These are phyloP conservation scores for Pyrrhia umbra DNA, from an alignment of 2,888 invertebrate species.

Conservation along the genomic window DNA sequence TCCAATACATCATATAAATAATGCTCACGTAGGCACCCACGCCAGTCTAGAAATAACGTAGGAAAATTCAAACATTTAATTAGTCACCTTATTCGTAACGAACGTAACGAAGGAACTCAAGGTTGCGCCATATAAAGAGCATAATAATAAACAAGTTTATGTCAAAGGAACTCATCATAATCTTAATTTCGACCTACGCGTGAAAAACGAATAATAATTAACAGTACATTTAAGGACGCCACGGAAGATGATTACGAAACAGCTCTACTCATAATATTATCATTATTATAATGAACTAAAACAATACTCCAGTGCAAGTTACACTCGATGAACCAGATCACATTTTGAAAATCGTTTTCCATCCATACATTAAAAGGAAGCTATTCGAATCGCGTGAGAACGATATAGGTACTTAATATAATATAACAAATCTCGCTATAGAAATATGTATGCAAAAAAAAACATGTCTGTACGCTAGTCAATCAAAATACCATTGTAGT, in stretches of 20 bases:
- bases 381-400: slow-evolving; percentile 32
- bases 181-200: slow-evolving; percentile 84
- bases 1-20: slow-evolving; percentile 68
- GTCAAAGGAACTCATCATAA: slow-evolving; percentile 86
- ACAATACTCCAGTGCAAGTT: neutral
- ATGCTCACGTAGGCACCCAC: slow-evolving; percentile 79
- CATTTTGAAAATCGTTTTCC: slow-evolving; percentile 37
- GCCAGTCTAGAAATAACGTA: slow-evolving; percentile 78
- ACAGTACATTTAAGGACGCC: slow-evolving; percentile 47
- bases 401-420: slow-evolving; percentile 14
- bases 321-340: slow-evolving; percentile 10
- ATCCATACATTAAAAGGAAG: slow-evolving; percentile 41
- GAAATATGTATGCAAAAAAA: slow-evolving; percentile 32
- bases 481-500: slow-evolving; percentile 55
- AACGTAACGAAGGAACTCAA: slow-evolving; percentile 82
- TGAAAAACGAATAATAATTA: slow-evolving; percentile 75
- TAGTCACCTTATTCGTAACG: slow-evolving; percentile 84
- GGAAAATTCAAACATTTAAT: slow-evolving; percentile 87
- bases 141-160: slow-evolving; percentile 86
- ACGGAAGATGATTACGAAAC: slow-evolving; percentile 32
- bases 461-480: slow-evolving; percentile 32
- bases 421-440: slow-evolving; percentile 49
- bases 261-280: slow-evolving; percentile 32
- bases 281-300: slow-evolving; percentile 12
- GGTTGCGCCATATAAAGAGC: slow-evolving; percentile 84